Percentiles rank a stretch among this genome's conserved stretches.
These are phyloP conservation scores for Hypothenemus hampei DNA, from an alignment of 1,140 invertebrate genomes.

Conservation along the genomic window DNA sequence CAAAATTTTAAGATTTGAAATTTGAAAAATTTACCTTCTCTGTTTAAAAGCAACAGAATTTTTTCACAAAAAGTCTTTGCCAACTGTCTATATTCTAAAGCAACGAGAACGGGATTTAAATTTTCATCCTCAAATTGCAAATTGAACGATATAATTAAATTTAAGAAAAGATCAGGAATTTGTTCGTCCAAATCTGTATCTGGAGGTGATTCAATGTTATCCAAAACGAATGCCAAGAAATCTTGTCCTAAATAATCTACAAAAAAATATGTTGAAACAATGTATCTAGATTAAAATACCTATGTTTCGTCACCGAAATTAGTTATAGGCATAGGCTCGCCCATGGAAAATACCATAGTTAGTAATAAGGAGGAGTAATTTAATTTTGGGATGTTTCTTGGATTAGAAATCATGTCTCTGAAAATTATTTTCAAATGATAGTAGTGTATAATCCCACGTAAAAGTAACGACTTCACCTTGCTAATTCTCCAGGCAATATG, in stretches of 20 bases:
- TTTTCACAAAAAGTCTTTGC: conserved; percentile 88
- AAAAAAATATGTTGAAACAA: conserved; percentile 44
- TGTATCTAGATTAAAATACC: background rate
- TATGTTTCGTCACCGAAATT: conserved; percentile 68
- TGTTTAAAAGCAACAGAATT: conserved; percentile 76
- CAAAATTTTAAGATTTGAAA: background rate
- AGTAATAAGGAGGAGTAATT: conserved; percentile 73
- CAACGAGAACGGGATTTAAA: conserved; percentile 72
- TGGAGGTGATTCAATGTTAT: conserved; percentile 73
- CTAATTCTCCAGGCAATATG: conserved; percentile 81
- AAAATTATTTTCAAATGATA: conserved; percentile 14
- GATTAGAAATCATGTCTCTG: conserved; percentile 69
- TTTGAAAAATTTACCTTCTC: conserved; percentile 65
- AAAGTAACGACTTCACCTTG: conserved; percentile 50
- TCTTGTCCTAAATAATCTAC: conserved; percentile 72
- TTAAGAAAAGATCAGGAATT: conserved; percentile 77
- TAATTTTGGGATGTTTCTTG: conserved; percentile 62
- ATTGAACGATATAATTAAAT: conserved; percentile 80
- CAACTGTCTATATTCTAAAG: conserved; percentile 62
- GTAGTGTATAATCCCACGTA: background rate
- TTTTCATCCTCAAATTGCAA: conserved; percentile 67
- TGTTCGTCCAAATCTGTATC: conserved; percentile 72
- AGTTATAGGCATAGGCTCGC: conserved; percentile 77
- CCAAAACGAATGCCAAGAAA: conserved; percentile 73
- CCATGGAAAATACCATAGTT: conserved; percentile 82